These are phyloP conservation scores for Xenus cinereus DNA, from an alignment of 2,113 vertebrate genomes.

Conservation along the genomic window DNA sequence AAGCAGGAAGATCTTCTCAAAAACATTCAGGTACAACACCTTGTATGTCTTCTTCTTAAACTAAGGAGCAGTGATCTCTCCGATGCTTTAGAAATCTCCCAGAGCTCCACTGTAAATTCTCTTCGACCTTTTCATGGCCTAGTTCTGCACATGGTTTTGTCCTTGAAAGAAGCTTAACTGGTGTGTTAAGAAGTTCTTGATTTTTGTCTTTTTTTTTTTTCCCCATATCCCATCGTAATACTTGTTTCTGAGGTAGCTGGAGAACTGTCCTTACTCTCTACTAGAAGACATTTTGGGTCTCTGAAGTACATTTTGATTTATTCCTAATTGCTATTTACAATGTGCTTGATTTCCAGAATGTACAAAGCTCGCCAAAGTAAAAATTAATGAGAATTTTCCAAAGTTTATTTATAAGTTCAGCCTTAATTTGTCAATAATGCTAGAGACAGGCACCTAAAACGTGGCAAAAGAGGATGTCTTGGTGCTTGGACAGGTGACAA, in stretches of 20 bases:
- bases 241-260: not conserved
- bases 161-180: not conserved
- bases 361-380: not conserved
- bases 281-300: not conserved
- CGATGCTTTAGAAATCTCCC: not conserved
- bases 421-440: not conserved
- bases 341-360: not conserved
- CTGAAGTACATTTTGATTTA: not conserved
- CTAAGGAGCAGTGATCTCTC: not conserved
- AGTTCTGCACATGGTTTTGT: not conserved
- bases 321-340: not conserved
- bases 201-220: not conserved
- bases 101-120: not conserved
- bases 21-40: slow-evolving; percentile 77
- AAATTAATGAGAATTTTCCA: not conserved
- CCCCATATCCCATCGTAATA: not conserved
- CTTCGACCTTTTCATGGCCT: not conserved
- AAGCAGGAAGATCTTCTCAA: slow-evolving; percentile 90
- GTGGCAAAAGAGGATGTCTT: not conserved
- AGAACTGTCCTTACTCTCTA: not conserved
- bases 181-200: not conserved
- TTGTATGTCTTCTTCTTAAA: not conserved
- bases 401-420: not conserved
- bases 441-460: not conserved
- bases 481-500: not conserved